phyloP scores from a whole-genome alignment of 2,113 vertebrate genomes.

The Myotis brandtii region DNA sequence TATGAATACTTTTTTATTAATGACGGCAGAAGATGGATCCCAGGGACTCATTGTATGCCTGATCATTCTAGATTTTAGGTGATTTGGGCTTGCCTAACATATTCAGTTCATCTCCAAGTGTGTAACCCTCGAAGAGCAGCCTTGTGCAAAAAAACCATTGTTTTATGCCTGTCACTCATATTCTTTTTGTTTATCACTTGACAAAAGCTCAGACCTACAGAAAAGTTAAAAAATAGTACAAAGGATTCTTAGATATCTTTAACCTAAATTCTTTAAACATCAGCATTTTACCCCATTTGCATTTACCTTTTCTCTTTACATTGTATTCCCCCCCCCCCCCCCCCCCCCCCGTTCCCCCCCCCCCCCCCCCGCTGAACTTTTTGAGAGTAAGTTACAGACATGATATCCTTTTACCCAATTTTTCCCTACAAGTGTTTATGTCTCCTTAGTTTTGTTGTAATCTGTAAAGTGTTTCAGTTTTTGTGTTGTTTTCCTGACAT shows the following conservation, averaged over 20 bases:
- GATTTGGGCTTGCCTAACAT: not conserved
- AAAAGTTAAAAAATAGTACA: slow-evolving; percentile 13
- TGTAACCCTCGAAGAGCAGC: slow-evolving; percentile 4
- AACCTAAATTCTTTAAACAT: not conserved
- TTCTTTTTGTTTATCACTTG: not conserved
- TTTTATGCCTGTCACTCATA: not conserved
- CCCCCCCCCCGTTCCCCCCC: no score
- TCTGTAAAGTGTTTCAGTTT: slow-evolving; percentile 29
- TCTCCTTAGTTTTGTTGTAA: not conserved
- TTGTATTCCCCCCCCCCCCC: not conserved
- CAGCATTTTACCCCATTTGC: not conserved
- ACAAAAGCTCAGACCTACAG: not conserved
- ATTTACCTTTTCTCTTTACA: not conserved
- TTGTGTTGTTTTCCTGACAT: slow-evolving; percentile 10
- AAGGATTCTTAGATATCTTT: not conserved
- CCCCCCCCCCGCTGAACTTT: not conserved
- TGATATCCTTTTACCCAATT: not conserved
- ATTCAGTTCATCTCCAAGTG: not conserved
- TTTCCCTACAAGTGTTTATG: not conserved
- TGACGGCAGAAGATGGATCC: not conserved
- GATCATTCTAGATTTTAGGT: not conserved
- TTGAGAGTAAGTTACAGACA: not conserved
- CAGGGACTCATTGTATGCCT: not conserved
- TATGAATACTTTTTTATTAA: slow-evolving; percentile 18
- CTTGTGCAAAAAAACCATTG: not conserved